These are phyloP conservation scores for Pterophyllum scalare DNA, from an alignment of 2,113 vertebrate species.

Conservation along the genomic window DNA sequence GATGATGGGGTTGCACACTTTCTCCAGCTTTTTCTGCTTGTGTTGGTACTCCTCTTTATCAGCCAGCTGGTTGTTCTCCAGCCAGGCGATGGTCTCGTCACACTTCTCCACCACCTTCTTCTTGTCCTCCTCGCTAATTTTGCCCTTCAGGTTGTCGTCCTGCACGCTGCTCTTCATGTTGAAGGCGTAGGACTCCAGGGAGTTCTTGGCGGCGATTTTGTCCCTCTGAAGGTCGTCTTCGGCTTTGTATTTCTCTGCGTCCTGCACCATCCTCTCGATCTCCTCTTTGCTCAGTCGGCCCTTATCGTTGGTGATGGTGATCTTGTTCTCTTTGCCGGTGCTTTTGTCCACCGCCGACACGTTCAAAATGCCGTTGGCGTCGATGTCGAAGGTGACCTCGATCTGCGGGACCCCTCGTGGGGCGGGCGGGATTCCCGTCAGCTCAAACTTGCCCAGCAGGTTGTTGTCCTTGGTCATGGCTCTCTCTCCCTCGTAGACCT, in stretches of 20 bases:
- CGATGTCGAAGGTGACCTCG: constrained; percentile 60
- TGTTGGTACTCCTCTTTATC: constrained; percentile 62
- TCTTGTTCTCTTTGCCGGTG: constrained; percentile 66
- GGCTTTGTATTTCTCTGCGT: constrained; percentile 54
- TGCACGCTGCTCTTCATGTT: constrained; percentile 54
- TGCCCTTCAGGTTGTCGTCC: constrained; percentile 57
- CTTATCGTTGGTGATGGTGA: constrained; percentile 70
- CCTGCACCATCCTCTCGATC: constrained; percentile 68
- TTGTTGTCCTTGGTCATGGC: constrained; percentile 69
- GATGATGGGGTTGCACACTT: constrained; percentile 52
- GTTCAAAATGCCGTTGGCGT: constrained; percentile 56
- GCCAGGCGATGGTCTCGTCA: constrained; percentile 44
- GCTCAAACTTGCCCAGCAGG: constrained; percentile 62
- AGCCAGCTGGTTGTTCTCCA: constrained; percentile 69
- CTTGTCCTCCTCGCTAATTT: constrained; percentile 44
- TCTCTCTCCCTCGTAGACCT: constrained; percentile 64
- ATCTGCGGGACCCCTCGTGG: constrained; percentile 61
- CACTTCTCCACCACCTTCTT: constrained; percentile 56
- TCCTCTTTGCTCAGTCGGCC: constrained; percentile 68
- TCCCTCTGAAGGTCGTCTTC: constrained; percentile 62
- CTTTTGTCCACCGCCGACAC: constrained; percentile 60
- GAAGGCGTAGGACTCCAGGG: constrained; percentile 65
- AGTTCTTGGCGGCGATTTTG: constrained; percentile 60
- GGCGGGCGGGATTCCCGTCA: constrained; percentile 48
- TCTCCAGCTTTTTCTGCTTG: constrained; percentile 64